These are phyloP conservation scores for Palythoa heliodiscus DNA, from an alignment of 92 coral and sea anemone species.

Conservation along the genomic window DNA sequence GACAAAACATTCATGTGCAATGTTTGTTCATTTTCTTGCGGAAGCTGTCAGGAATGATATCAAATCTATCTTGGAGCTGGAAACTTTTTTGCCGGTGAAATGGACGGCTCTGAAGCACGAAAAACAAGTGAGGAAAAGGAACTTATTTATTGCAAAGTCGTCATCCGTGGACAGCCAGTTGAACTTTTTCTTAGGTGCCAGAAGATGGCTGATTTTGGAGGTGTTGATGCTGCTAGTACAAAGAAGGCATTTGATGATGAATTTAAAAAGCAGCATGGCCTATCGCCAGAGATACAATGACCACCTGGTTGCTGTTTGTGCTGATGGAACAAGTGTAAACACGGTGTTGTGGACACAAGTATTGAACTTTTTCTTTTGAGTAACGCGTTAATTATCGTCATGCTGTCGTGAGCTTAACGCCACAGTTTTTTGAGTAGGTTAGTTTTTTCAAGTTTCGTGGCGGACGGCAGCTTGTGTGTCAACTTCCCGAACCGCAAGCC, in stretches of 20 bases:
- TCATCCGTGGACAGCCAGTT: slow-evolving; percentile 46
- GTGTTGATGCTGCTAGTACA: neutral
- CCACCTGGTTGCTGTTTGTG: neutral
- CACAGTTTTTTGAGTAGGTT: too few species aligned
- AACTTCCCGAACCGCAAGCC: too few species aligned
- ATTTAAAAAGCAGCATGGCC: neutral
- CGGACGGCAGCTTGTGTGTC: too few species aligned
- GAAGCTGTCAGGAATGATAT: slow-evolving; percentile 47
- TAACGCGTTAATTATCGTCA: too few species aligned
- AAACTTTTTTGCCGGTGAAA: slow-evolving; percentile 44
- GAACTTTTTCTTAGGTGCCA: slow-evolving; percentile 47
- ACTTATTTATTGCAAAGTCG: slow-evolving; percentile 47
- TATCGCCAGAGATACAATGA: neutral
- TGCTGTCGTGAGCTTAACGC: too few species aligned
- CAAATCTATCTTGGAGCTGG: slow-evolving; percentile 44
- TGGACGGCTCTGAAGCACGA: slow-evolving; percentile 37
- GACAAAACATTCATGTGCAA: slow-evolving; percentile 40
- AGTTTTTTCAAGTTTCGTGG: too few species aligned
- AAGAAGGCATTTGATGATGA: neutral
- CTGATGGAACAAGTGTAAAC: neutral
- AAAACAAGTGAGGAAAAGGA: slow-evolving; percentile 39
- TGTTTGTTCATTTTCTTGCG: slow-evolving; percentile 48
- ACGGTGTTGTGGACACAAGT: too few species aligned
- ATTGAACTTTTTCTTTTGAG: too few species aligned
- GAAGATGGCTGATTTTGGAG: slow-evolving; percentile 52